phyloP scores from a whole-genome alignment of 35 echinoderm and acorn worm species.

The Apostichopus japonicus region DNA sequence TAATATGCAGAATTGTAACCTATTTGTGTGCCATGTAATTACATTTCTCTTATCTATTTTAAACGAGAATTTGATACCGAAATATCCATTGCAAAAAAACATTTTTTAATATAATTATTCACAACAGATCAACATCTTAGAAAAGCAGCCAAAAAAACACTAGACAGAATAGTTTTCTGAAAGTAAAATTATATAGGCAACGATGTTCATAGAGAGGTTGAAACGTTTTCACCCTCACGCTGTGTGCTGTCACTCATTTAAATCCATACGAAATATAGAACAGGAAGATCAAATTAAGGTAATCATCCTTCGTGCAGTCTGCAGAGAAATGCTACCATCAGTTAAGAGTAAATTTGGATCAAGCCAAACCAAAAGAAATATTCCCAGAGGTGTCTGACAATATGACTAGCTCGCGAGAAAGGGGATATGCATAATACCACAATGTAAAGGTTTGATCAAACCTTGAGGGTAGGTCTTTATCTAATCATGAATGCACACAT shows the following conservation, averaged over 20 bases:
- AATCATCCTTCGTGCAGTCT: neutral
- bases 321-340: neutral
- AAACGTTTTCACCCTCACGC: too few relatives aligned
- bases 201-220: too few relatives aligned
- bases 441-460: conserved; percentile 29
- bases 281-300: neutral
- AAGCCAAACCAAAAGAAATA: conserved; percentile 24
- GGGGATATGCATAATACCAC: conserved; percentile 19
- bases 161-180: too few relatives aligned
- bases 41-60: too few relatives aligned
- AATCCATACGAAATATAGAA: neutral
- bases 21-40: too few relatives aligned
- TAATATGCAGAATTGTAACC: too few relatives aligned
- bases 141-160: too few relatives aligned
- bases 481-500: conserved; percentile 44
- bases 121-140: too few relatives aligned
- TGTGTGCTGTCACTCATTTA: neutral
- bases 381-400: conserved; percentile 35
- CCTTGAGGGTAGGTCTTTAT: conserved; percentile 27
- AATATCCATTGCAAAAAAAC: too few relatives aligned
- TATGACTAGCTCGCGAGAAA: conserved; percentile 13
- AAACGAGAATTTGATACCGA: too few relatives aligned
- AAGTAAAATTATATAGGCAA: too few relatives aligned
- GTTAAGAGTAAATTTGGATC: conserved; percentile 33
- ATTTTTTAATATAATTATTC: too few relatives aligned